Conservation (phyloP, 2,797 vertebrate genomes). For the Lagorchestes hirsutus region DNA sequence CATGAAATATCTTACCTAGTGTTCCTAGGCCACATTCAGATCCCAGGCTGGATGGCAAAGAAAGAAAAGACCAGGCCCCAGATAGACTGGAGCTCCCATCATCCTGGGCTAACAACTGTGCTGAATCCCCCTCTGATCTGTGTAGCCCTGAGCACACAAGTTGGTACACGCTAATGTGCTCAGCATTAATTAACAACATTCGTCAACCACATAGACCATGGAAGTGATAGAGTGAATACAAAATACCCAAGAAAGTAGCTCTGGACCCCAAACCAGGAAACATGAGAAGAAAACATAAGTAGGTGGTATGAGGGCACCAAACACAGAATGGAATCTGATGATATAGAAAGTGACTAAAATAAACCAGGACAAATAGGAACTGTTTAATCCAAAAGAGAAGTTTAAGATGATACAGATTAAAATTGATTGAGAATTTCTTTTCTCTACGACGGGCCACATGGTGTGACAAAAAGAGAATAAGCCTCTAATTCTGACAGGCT, state of each 20-base stretch:
- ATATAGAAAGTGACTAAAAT: conserved; percentile 14
- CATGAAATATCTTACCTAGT: conserved; percentile 24
- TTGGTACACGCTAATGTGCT: conserved; percentile 20
- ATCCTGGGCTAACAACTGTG: background rate
- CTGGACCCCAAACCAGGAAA: background rate
- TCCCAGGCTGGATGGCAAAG: conserved; percentile 19
- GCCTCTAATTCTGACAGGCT: background rate
- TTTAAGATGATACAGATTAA: conserved; percentile 33
- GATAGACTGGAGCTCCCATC: conserved; percentile 40
- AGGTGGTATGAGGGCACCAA: conserved; percentile 12
- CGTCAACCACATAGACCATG: background rate
- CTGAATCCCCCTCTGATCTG: background rate
- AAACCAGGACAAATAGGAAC: background rate
- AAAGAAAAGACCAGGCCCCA: conserved; percentile 42
- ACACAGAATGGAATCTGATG: conserved; percentile 36
- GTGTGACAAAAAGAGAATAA: background rate
- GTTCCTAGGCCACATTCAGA: conserved; percentile 43
- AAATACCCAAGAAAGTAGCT: background rate
- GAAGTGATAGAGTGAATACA: background rate
- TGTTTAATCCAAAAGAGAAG: conserved; percentile 28
- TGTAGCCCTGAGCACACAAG: conserved; percentile 7
- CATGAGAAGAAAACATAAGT: background rate
- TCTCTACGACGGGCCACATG: background rate
- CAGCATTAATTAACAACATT: background rate
- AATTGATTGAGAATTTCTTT: conserved; percentile 7